phyloP scores from a whole-genome alignment of 2,888 invertebrate species.

The Heliconius cydno region DNA sequence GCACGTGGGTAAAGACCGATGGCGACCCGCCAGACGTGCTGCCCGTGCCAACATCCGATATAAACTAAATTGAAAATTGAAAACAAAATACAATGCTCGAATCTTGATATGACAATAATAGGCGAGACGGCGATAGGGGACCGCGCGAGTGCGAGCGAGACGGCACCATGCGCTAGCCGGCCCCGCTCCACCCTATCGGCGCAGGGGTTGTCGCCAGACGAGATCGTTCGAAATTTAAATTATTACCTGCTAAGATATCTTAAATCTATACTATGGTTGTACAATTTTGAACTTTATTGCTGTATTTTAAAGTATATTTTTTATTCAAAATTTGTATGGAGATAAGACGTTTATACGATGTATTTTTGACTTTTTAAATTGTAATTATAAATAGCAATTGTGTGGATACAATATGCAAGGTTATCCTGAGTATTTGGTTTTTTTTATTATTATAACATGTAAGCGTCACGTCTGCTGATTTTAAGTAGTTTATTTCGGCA shows the following conservation, averaged over 20 bases:
- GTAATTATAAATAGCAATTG: constrained; percentile 81
- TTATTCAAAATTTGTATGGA: constrained; percentile 49
- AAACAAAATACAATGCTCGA: constrained; percentile 82
- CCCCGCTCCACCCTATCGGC: constrained; percentile 78
- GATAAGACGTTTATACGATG: constrained; percentile 58
- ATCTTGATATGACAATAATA: constrained; percentile 83
- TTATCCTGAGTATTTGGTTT: constrained; percentile 74
- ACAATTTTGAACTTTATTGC: constrained; percentile 65
- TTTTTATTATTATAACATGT: constrained; percentile 64
- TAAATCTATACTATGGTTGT: constrained; percentile 55
- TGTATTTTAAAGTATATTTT: constrained; percentile 51
- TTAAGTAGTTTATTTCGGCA: constrained; percentile 57
- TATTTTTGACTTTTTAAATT: constrained; percentile 61
- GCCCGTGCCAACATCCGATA: constrained; percentile 80
- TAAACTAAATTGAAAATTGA: constrained; percentile 83
- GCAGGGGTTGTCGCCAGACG: constrained; percentile 81
- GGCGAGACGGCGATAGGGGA: constrained; percentile 74
- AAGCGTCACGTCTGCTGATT: constrained; percentile 63
- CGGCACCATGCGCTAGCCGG: constrained; percentile 62
- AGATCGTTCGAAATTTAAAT: constrained; percentile 76
- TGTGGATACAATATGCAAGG: constrained; percentile 78
- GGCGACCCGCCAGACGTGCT: constrained; percentile 77
- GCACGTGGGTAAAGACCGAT: constrained; percentile 72
- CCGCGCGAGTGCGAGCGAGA: constrained; percentile 62
- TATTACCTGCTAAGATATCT: constrained; percentile 69